Base-by-base conservation (phyloP, 2,113 vertebrate genomes). In the Myiagra hebetior region DNA sequence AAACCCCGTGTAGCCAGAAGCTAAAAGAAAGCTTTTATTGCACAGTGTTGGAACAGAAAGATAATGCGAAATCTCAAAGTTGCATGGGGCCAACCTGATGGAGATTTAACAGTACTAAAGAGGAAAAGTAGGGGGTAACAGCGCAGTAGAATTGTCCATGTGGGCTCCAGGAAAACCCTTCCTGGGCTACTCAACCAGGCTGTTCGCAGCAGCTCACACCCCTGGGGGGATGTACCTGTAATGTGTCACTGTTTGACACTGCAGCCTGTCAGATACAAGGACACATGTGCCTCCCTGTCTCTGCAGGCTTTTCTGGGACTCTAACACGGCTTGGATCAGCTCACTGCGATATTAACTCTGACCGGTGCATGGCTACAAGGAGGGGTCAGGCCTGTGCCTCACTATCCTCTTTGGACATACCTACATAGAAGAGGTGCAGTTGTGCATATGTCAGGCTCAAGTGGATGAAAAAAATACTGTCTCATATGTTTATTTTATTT, bases 251-350 rank as follows among this genome's bases (percentile, higher is more conserved):
- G 22, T 41, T 47, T 73, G 86, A 74, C 92, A 53, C 33, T 39
- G 8, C 80, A 70, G 65, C 60, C 72, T 92, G 84, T 64, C 83
- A 83, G 80, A 65, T 11, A 17, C 10, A 55, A 89, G 95, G 89
- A 79, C 52, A 33, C 3, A 5, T 49, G 59, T 77, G 37, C 53
- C 46, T 84, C 64, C 44, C 64, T 41, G 60, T 35, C 82, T 41
- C 72, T 42, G 69, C 44, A 73, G 55, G 17, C 31, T 22, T 80
- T 85, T 64, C 42, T 44, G 74, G 62, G 73, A 57, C 44, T 56
- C 79, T 65, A 23, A 28, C 41, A 19, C 3, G 37, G 75, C 65
- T 73, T 4, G 4, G 49, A 57, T 16, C 35, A 64, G 69, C 41
- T 83, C 3, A 0, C 1, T 39, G 53, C 24, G 50, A 19, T 33